A percentile compares a stretch with the other conserved stretches of the same genome.
Conservation (phyloP, 2,888 invertebrate species). For the Melangyna quadrimaculata region DNA sequence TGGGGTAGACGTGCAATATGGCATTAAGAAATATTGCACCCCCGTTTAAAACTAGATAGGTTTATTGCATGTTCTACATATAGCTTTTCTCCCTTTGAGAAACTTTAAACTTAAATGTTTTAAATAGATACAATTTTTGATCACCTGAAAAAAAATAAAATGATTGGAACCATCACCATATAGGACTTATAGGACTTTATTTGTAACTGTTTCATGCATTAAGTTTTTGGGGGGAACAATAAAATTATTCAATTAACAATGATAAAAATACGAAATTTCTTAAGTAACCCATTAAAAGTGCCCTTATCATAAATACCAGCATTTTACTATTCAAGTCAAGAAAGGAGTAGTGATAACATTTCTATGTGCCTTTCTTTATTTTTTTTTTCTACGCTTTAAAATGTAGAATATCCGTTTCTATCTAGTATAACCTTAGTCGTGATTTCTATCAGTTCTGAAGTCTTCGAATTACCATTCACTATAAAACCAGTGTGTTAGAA, state of each 20-base stretch:
- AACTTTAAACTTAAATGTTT: no score
- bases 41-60: no score
- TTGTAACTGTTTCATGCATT: no score
- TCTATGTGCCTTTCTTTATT: not conserved
- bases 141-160: no score
- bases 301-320: not conserved
- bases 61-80: no score
- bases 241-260: not conserved
- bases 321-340: slow-evolving; percentile 13
- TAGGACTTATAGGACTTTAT: no score
- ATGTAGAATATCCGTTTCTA: not conserved
- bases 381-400: not conserved
- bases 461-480: not conserved
- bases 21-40: no score
- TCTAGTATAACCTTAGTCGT: no score
- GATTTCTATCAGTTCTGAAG: not conserved
- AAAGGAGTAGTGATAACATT: not conserved
- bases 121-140: no score
- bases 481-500: not conserved
- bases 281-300: slow-evolving; percentile 5
- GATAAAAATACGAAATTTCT: not conserved
- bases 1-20: no score
- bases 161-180: no score
- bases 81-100: no score
- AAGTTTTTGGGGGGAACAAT: not conserved